phyloP scores from a whole-genome alignment of 2,113 vertebrate species.

The Mirounga angustirostris region DNA sequence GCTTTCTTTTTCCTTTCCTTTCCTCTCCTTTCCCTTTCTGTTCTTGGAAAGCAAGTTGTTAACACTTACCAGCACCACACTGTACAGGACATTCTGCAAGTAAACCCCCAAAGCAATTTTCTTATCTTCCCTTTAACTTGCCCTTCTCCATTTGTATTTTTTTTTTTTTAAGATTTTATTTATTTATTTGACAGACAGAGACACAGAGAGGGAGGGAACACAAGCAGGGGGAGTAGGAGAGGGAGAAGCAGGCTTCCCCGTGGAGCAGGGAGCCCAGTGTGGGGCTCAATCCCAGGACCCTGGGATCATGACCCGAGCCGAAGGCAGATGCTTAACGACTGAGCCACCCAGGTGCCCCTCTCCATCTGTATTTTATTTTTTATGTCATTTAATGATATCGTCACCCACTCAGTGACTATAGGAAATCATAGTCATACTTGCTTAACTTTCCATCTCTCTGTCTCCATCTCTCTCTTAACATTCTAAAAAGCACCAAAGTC shows the following conservation, averaged over 20 bases:
- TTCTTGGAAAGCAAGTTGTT: not conserved
- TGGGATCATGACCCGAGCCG: no score
- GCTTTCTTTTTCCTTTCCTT: not conserved
- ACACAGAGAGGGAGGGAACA: no score
- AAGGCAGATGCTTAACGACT: no score
- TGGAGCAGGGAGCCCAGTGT: no score
- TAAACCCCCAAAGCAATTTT: not conserved
- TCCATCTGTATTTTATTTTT: conserved; percentile 15
- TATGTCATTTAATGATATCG: conserved; percentile 2
- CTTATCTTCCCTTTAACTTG: conserved; percentile 31
- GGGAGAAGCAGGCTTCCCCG: no score
- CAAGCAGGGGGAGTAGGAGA: no score
- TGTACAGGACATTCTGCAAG: conserved; percentile 31
- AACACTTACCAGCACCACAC: conserved; percentile 44
- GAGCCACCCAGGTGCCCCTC: not conserved
- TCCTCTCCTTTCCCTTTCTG: not conserved
- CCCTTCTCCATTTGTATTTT: not conserved
- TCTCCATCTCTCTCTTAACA: conserved; percentile 29
- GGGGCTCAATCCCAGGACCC: no score
- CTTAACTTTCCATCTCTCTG: conserved; percentile 15
- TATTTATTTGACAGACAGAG: no score
- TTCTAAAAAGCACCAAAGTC: conserved; percentile 42
- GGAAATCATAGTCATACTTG: conserved; percentile 20
- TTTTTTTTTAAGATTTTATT: not conserved
- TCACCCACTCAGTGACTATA: not conserved